Conservation (phyloP, 2,797 vertebrate species). For the Muscicapa comitata region DNA sequence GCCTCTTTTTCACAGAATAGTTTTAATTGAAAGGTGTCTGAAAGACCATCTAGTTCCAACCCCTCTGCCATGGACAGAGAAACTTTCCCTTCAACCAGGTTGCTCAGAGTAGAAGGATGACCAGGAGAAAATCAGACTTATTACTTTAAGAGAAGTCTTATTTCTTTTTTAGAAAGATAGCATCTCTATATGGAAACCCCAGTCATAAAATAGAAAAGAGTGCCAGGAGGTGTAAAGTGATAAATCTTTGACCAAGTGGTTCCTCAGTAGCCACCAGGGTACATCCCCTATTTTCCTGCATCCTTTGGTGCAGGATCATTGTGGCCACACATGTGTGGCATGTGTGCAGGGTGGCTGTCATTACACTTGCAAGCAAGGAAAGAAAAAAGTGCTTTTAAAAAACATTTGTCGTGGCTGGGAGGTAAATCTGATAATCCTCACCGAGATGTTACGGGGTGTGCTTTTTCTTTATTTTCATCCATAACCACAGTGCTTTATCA, state of each 20-base stretch:
- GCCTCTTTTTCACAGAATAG: not conserved
- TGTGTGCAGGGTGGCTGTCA: rapidly evolving
- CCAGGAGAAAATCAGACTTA: not conserved
- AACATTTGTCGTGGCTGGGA: not conserved
- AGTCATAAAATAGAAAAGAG: not conserved
- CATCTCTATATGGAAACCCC: not conserved
- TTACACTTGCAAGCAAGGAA: not conserved
- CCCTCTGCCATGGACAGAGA: not conserved
- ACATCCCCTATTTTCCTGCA: not conserved
- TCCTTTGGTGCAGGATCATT: not conserved
- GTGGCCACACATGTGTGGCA: not conserved
- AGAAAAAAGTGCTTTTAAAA: not conserved
- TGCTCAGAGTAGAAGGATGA: not conserved
- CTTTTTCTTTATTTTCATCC: not conserved
- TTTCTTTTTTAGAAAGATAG: not conserved
- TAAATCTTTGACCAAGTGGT: not conserved
- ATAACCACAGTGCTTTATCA: not conserved
- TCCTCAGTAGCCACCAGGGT: not conserved
- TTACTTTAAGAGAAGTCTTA: not conserved
- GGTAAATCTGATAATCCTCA: not conserved
- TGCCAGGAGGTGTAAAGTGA: rapidly evolving
- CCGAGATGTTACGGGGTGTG: rapidly evolving
- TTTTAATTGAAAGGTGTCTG: not conserved
- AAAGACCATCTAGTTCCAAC: not conserved
- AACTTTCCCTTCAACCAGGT: not conserved